Percentiles rank a stretch among this genome's conserved stretches.
These are phyloP conservation scores for Coregonus sp. DNA, from an alignment of 2,797 vertebrate species.

Conservation along the genomic window DNA sequence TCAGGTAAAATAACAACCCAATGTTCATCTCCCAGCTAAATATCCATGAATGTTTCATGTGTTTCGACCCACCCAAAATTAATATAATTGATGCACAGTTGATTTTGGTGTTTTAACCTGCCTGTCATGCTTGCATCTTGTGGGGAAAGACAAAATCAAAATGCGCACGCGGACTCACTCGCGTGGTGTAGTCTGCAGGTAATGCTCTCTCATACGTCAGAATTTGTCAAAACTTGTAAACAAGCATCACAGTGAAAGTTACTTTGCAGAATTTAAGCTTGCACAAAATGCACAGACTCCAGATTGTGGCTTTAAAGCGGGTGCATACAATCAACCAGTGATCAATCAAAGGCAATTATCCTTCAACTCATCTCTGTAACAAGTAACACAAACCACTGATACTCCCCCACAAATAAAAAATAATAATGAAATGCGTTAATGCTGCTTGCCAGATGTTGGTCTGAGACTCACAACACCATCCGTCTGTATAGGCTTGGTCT, in stretches of 20 bases:
- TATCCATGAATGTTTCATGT: no score
- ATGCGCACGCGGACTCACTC: no score
- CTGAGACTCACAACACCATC: neutral
- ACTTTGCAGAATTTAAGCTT: neutral
- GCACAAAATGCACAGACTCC: neutral
- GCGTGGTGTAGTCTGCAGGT: no score
- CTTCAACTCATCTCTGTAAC: neutral
- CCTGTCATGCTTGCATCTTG: no score
- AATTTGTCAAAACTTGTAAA: neutral
- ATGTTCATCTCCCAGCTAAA: no score
- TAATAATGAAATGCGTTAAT: neutral
- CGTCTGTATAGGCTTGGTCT: constrained; percentile 14
- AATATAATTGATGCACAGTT: no score
- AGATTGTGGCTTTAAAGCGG: neutral
- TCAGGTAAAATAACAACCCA: no score
- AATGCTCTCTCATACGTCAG: neutral
- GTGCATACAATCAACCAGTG: neutral
- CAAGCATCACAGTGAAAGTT: neutral
- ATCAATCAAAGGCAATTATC: neutral
- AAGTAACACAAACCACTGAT: neutral
- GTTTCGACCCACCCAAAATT: no score
- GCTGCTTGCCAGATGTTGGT: constrained; percentile 20
- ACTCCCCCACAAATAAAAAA: neutral
- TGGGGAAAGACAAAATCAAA: no score
- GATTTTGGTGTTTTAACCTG: no score